Evolutionary conservation across 2,888 invertebrate species (phyloP).

Genomic region (Phlogophora meticulosa): DNA sequence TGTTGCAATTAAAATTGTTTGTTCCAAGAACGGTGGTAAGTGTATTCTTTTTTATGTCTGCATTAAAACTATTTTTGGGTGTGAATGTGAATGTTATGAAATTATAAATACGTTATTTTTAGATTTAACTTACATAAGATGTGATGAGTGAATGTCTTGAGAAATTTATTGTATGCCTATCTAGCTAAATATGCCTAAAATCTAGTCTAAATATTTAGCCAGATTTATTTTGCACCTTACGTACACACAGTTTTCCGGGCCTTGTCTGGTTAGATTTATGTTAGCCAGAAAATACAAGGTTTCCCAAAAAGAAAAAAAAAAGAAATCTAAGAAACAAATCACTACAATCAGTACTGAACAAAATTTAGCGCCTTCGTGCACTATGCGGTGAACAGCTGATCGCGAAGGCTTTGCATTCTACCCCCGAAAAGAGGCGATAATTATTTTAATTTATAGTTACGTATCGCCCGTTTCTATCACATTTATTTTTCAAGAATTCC

Average conservation of each 20-base stretch:
- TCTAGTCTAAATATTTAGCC: not conserved
- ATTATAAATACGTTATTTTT: too few species aligned
- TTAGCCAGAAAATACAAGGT: not conserved
- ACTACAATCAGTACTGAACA: constrained; percentile 55
- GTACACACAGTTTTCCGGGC: not conserved
- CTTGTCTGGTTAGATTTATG: not conserved
- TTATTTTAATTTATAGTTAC: constrained; percentile 83
- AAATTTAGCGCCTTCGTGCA: constrained; percentile 57
- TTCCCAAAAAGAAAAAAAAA: not conserved
- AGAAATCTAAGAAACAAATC: constrained; percentile 46
- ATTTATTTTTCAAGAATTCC: constrained; percentile 68
- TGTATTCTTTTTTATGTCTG: constrained; percentile 42
- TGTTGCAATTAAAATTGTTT: constrained; percentile 87
- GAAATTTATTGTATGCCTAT: not conserved
- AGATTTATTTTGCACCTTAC: not conserved
- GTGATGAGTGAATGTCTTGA: too few species aligned
- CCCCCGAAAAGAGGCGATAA: constrained; percentile 83
- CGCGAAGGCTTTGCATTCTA: constrained; percentile 71
- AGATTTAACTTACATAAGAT: too few species aligned
- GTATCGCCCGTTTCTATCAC: constrained; percentile 65
- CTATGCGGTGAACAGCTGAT: constrained; percentile 54
- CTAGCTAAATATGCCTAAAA: not conserved
- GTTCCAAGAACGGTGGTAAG: constrained; percentile 63
- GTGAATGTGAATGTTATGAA: not conserved
- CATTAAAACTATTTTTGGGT: constrained; percentile 27